Evolutionary conservation across 1,140 invertebrate genomes (phyloP).

Genomic region (Neoseiulus cucumeris): DNA sequence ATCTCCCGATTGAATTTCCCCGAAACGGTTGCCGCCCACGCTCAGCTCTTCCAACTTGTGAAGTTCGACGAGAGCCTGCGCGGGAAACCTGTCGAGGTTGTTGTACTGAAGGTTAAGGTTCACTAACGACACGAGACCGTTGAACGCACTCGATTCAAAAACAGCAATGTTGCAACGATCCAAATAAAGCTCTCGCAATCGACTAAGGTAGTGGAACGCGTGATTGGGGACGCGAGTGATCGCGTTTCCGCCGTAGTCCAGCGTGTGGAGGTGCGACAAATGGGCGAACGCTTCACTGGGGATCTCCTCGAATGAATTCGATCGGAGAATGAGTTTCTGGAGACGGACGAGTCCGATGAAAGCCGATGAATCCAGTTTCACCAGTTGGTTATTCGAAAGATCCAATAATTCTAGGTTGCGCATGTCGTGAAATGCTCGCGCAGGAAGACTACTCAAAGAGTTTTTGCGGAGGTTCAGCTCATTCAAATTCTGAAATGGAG

Average conservation of each 20-base stretch:
- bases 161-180: conserved; percentile 52
- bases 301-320: conserved; percentile 49
- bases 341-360: conserved; percentile 53
- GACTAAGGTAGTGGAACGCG: conserved; percentile 37
- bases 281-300: conserved; percentile 42
- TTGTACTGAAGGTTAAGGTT: conserved; percentile 57
- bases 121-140: conserved; percentile 46
- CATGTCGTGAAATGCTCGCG: conserved; percentile 49
- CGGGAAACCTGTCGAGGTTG: conserved; percentile 47
- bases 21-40: conserved; percentile 20
- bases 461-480: conserved; percentile 57
- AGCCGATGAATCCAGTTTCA: conserved; percentile 49
- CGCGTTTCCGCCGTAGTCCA: conserved; percentile 59
- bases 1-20: conserved; percentile 12
- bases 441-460: conserved; percentile 51
- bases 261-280: conserved; percentile 33
- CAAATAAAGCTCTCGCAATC: conserved; percentile 51
- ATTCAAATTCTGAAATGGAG: conserved; percentile 51
- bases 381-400: conserved; percentile 63
- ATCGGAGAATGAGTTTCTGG: conserved; percentile 55
- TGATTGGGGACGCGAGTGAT: conserved; percentile 40
- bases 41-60: conserved; percentile 19
- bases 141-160: conserved; percentile 49
- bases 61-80: conserved; percentile 44
- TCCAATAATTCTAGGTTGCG: conserved; percentile 59